Base-by-base conservation (phyloP, 2,797 vertebrate species). In the Thaleichthys pacificus region DNA sequence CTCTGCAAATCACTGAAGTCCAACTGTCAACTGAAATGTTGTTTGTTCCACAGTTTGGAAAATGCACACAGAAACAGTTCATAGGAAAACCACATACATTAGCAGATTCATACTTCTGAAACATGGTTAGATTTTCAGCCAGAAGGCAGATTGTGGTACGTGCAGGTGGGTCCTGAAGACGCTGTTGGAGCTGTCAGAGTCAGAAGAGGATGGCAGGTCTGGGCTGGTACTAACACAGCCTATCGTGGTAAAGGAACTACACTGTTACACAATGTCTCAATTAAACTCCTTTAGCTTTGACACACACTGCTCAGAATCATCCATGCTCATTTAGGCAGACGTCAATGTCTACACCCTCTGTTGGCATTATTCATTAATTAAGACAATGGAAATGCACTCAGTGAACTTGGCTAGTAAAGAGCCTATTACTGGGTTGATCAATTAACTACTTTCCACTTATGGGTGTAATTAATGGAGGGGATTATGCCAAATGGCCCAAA, bases 361-460 rank as follows among this genome's bases (percentile, higher is more conserved):
- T 68, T 24, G 77, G 78, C 83, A 80, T 82, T 66, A 83, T 78
- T 77, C 22, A 67, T 79, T 87, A 81, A 87, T 89, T 83, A 87
- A 80, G 86, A 81, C 67, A 78, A 71, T 73, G 80, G 79, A 70
- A 71, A 69, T 8, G 68, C 68, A 51, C 66, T 66, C 57, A 4
- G 72, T 72, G 47, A 21, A 61, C 73, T 61, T 26, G 7, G 68
- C 75, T 66, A 21, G 1, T 21, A 1, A 32, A 47, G 7, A 42
- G 30, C 4, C 28, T 61, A 26, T 70, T 62, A 30, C n/a, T 42
- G 21, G 22, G 35, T 66, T 66, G 24, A 66, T 66, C 38, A 66
- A 66, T 66, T 66, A 9, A 66, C 51, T n/a, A 19, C 6, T 61
- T 22, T 35, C n/a, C 6, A 26, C 24, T 51, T 66, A 5, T 14